Conservation (phyloP, 2,797 vertebrate genomes). For the Pachyuromys duprasi region DNA sequence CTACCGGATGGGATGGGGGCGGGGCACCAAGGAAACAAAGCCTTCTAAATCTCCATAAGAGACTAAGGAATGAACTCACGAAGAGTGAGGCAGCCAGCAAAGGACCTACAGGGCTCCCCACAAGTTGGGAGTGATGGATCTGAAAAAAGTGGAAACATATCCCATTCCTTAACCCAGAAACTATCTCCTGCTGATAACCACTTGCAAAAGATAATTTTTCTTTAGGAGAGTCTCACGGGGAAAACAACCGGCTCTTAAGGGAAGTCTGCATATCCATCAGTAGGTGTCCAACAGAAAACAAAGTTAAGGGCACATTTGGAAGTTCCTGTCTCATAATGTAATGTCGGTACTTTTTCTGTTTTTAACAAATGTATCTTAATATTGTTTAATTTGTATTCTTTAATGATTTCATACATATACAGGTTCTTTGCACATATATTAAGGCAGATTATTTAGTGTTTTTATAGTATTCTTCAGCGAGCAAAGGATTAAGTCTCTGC, state of each 20-base stretch:
- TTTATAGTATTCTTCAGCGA: neutral
- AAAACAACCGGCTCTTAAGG: neutral
- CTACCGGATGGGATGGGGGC: fast-evolving
- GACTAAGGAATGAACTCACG: neutral
- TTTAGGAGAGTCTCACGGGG: neutral
- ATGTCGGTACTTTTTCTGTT: neutral
- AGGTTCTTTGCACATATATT: neutral
- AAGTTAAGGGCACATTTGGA: too few relatives aligned
- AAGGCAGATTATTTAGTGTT: neutral
- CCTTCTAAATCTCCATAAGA: neutral
- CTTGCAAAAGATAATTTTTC: neutral
- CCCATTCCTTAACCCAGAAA: too few relatives aligned
- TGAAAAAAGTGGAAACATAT: neutral
- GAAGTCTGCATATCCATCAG: neutral
- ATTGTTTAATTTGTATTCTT: neutral
- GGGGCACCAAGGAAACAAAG: too few relatives aligned
- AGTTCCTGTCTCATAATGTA: neutral
- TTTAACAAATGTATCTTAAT: neutral
- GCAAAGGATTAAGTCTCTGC: neutral
- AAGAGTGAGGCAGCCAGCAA: neutral
- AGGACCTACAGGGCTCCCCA: neutral
- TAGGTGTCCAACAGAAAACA: neutral
- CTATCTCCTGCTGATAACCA: neutral
- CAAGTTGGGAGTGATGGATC: neutral
- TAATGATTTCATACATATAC: neutral